Conservation (phyloP, 2,797 vertebrate genomes). For the Dicrostonyx torquatus region DNA sequence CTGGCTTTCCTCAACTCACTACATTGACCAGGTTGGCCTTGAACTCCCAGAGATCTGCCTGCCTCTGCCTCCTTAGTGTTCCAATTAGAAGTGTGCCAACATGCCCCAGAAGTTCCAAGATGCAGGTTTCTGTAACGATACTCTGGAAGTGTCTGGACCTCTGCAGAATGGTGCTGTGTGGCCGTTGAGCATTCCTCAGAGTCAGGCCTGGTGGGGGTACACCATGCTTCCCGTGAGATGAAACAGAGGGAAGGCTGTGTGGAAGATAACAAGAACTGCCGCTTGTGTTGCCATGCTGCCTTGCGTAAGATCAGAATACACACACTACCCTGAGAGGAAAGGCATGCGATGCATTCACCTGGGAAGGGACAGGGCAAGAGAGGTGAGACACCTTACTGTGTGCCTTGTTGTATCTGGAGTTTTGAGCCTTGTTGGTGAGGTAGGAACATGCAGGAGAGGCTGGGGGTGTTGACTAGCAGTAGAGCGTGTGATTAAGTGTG, state of each 20-base stretch:
- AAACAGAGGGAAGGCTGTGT: neutral
- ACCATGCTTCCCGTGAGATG: neutral
- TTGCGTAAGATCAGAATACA: neutral
- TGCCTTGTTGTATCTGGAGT: neutral
- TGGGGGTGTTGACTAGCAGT: neutral
- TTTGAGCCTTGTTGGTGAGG: neutral
- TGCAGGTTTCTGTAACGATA: neutral
- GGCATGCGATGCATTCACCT: neutral
- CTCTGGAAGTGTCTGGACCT: neutral
- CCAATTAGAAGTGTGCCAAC: neutral
- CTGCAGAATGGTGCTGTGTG: rapidly evolving
- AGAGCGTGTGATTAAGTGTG: neutral
- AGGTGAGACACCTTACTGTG: neutral
- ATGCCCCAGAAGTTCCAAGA: neutral
- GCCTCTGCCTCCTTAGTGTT: neutral
- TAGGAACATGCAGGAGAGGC: neutral
- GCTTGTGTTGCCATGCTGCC: rapidly evolving
- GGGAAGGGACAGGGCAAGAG: neutral
- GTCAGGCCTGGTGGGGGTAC: no score
- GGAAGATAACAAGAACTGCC: neutral
- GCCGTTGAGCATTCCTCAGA: neutral
- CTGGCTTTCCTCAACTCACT: neutral
- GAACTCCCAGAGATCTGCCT: neutral
- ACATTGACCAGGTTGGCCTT: neutral
- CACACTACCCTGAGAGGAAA: neutral